A percentile compares a stretch with the other conserved stretches of the same genome.
These are phyloP conservation scores for Pecten maximus DNA, from an alignment of 2,888 invertebrate species.

Conservation along the genomic window DNA sequence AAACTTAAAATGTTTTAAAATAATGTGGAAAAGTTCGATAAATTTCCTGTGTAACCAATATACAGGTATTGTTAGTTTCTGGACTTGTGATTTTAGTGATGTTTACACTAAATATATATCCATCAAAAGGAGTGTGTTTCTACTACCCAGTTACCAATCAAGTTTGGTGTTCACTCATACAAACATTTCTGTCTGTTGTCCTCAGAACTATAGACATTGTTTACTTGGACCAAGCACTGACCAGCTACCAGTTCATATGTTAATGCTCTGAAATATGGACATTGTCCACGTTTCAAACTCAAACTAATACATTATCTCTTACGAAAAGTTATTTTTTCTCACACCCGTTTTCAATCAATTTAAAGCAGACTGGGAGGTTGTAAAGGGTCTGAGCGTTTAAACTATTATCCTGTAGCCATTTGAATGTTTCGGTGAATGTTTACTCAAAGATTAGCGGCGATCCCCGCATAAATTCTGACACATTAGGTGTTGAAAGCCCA, in stretches of 20 bases:
- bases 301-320: slow-evolving; percentile 19
- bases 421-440: slow-evolving; percentile 33
- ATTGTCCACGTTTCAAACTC: background rate
- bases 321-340: slow-evolving; percentile 30
- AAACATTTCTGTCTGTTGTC: background rate
- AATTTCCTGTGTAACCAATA: background rate
- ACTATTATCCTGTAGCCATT: slow-evolving; percentile 27
- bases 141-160: background rate
- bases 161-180: background rate
- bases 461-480: slow-evolving; percentile 2
- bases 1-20: background rate
- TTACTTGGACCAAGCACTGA: background rate
- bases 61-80: background rate
- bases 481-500: slow-evolving; percentile 30
- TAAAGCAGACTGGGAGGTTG: slow-evolving; percentile 19
- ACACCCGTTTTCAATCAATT: slow-evolving; percentile 23
- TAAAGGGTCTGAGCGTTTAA: background rate
- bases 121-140: background rate
- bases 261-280: background rate
- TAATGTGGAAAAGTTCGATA: background rate
- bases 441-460: slow-evolving; percentile 3
- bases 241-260: background rate
- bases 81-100: background rate
- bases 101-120: background rate
- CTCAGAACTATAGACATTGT: background rate